phyloP scores from a whole-genome alignment of 2,888 invertebrate species.

The Sisyra terminalis region DNA sequence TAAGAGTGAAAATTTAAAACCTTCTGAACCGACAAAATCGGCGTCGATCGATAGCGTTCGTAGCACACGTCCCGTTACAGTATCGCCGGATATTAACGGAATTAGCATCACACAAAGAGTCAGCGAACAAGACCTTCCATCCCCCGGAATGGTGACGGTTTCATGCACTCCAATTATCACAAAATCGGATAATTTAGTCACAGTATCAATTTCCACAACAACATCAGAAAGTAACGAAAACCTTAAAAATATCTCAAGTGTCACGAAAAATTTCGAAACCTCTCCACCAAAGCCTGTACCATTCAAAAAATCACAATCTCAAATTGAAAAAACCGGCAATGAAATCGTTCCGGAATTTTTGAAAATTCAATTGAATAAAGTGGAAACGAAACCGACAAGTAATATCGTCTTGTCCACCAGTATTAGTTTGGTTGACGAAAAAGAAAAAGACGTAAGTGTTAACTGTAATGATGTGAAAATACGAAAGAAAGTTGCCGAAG shows the following conservation, averaged over 20 bases:
- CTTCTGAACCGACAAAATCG: constrained; percentile 30
- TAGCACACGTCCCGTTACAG: constrained; percentile 13
- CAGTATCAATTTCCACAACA: constrained; percentile 11
- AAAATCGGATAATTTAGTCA: constrained; percentile 10
- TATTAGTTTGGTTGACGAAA: constrained; percentile 20
- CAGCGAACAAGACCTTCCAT: constrained; percentile 1
- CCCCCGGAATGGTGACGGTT: constrained; percentile 5
- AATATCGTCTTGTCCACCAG: constrained; percentile 50
- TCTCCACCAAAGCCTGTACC: too few species aligned
- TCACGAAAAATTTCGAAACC: too few species aligned
- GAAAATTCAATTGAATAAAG: constrained; percentile 52
- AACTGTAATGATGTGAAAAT: constrained; percentile 12
- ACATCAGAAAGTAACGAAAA: constrained; percentile 10
- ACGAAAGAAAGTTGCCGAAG: constrained; percentile 12
- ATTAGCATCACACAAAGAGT: constrained; percentile 5
- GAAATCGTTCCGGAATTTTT: constrained; percentile 44
- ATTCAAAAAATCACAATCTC: not conserved
- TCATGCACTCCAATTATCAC: constrained; percentile 7
- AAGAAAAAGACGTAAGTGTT: too few species aligned
- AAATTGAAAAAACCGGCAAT: not conserved
- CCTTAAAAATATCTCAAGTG: not conserved
- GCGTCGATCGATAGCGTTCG: constrained; percentile 31
- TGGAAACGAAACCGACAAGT: constrained; percentile 41
- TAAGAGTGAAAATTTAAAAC: constrained; percentile 34
- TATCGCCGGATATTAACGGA: constrained; percentile 4